A percentile compares a stretch with the other conserved stretches of the same genome.
Conservation (phyloP, 1,140 invertebrate species). For the Brachionus sp. region DNA sequence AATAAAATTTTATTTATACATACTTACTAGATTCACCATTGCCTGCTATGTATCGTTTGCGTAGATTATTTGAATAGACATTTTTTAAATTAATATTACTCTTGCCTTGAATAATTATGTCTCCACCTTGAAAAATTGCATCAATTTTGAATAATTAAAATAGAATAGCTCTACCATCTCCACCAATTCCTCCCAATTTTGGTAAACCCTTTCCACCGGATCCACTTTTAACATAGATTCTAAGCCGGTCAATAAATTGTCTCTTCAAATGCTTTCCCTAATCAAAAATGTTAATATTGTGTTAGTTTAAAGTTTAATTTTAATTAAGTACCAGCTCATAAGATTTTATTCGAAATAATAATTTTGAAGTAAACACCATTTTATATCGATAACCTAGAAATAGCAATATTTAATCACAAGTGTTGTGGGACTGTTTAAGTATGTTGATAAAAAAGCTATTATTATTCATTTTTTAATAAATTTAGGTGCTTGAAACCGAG, state of each 20-base stretch:
- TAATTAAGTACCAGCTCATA: background rate
- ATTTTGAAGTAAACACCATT: background rate
- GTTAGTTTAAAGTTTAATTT: background rate
- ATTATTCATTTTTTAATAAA: background rate
- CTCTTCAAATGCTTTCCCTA: constrained; percentile 43
- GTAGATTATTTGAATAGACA: constrained; percentile 26
- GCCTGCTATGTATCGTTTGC: constrained; percentile 30
- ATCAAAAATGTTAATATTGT: background rate
- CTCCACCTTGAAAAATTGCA: constrained; percentile 7
- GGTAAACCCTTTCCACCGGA: constrained; percentile 36
- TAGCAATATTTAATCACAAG: background rate
- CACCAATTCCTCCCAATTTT: constrained; percentile 23
- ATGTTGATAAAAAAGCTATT: background rate
- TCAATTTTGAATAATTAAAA: background rate
- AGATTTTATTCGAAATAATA: constrained; percentile 7
- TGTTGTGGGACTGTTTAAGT: background rate
- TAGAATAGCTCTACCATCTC: constrained; percentile 43
- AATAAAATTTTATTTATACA: background rate
- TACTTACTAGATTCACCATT: constrained; percentile 43
- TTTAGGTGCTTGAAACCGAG: background rate
- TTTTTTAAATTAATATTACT: constrained; percentile 38
- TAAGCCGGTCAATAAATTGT: constrained; percentile 31
- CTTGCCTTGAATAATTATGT: constrained; percentile 23
- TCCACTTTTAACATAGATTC: constrained; percentile 40
- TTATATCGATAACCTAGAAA: background rate